Conservation (phyloP, 2,888 invertebrate genomes). For the Coleophora deauratella region DNA sequence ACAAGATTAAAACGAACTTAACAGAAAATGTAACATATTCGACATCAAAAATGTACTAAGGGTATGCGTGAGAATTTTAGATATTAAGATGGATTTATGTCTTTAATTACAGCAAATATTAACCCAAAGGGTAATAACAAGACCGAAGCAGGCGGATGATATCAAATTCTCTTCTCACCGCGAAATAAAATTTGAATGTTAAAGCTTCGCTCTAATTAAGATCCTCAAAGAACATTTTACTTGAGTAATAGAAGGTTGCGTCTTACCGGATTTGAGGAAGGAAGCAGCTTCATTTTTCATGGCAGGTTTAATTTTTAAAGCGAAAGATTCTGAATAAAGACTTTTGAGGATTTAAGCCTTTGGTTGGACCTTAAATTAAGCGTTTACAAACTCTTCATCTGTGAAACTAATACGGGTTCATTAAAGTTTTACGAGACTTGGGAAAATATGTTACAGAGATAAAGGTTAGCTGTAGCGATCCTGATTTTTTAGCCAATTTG, state of each 20-base stretch:
- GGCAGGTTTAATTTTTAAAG: background rate
- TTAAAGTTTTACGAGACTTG: slow-evolving; percentile 1
- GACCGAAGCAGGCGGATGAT: background rate
- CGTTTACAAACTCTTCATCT: no score
- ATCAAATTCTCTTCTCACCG: slow-evolving; percentile 4
- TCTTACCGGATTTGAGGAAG: slow-evolving; percentile 32
- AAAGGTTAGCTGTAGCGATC: no score
- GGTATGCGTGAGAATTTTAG: no score
- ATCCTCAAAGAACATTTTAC: slow-evolving; percentile 37
- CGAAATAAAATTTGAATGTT: slow-evolving; percentile 36
- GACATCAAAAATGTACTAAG: no score
- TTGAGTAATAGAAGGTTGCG: slow-evolving; percentile 52
- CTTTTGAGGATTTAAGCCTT: no score
- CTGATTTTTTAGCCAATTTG: no score
- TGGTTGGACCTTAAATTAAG: no score
- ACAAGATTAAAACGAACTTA: no score
- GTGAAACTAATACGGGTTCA: background rate
- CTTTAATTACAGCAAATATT: no score
- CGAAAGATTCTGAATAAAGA: background rate
- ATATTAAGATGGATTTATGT: no score
- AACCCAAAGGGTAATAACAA: background rate
- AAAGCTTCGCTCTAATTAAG: slow-evolving; percentile 47
- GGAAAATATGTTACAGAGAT: background rate
- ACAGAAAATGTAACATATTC: no score
- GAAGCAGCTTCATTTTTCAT: slow-evolving; percentile 10